Base-by-base conservation (phyloP, 2,888 invertebrate genomes). In the Petrolisthes manimaculis region DNA sequence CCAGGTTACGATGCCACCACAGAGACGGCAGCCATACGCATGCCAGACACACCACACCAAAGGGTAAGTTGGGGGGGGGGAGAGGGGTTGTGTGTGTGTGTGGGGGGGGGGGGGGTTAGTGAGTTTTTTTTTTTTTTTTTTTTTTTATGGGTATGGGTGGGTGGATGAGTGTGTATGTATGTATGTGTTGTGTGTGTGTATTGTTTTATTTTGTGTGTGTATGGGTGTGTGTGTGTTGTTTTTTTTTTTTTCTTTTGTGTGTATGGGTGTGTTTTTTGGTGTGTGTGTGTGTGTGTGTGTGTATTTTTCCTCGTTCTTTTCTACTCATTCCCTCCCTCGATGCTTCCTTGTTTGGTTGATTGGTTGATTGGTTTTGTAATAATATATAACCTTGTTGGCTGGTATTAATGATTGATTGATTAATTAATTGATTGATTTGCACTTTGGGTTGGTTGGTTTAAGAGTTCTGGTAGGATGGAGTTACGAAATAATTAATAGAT, bases 1-100 rank as follows among this genome's bases (percentile, higher is more conserved):
- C 0, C 80, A 88, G 87, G 87, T 51, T 87, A 83, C 51, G 87
- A 87, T 87, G 87, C 67, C 54, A 80, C 55, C 0, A 78, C 87
- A 2, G 87, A 87, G 55, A 54, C 83, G 1, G 78, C 87, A 37
- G 83, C 77, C 61, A 74, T 87, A 24, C 83, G 87, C 8, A 83
- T 87, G 78, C 87, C 87, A 12, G 87, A 87, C 67, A 83, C 83
- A n/a, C 67, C 83, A 37, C 83, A 79, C 69, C 77, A 67, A 37
- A 80, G 87, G 83, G 87, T 87, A 79, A 78, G 87, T 74, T 51
- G 2, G 37, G n/a, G n/a, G n/a, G n/a, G n/a, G n/a, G n/a, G n/a
- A n/a, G n/a, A n/a, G n/a, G 9, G 8, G 37, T 37, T 37, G 2
- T 37, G 37, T 37, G 37, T 37, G 37, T 37, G 37, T 37, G 37